Evolutionary conservation across 2,113 vertebrate genomes (phyloP).

Genomic region (human (Homo sapiens)): DNA sequence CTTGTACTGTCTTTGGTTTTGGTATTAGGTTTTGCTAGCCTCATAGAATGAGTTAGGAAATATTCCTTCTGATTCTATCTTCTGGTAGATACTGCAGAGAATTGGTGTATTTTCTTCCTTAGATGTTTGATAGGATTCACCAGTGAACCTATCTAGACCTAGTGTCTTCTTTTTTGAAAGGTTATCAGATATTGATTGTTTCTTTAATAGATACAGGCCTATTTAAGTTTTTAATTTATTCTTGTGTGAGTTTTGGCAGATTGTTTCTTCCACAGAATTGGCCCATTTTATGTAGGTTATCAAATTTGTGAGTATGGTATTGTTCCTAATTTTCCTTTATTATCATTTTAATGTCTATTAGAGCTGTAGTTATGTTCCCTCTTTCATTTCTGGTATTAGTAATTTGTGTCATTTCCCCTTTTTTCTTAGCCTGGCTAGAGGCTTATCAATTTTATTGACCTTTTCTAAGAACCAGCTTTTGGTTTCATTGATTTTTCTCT

Average conservation of each 20-base stretch:
- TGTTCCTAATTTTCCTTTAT: neutral
- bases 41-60: neutral
- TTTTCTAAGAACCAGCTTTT: neutral
- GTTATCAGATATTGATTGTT: neutral
- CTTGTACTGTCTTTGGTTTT: neutral
- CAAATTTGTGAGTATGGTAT: neutral
- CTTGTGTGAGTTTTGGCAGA: neutral
- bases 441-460: neutral
- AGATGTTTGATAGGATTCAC: neutral
- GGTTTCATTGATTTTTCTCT: neutral
- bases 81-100: neutral
- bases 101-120: neutral
- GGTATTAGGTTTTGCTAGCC: neutral
- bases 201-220: neutral
- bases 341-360: neutral
- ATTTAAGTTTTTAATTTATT: neutral
- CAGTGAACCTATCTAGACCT: neutral
- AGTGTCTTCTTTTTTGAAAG: neutral
- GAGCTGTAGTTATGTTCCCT: neutral
- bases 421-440: neutral
- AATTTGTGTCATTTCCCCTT: neutral
- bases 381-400: neutral
- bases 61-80: neutral
- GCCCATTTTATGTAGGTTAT: neutral
- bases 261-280: neutral